Conservation (phyloP, 2,888 invertebrate species). For the Drosophila melanosoma region DNA sequence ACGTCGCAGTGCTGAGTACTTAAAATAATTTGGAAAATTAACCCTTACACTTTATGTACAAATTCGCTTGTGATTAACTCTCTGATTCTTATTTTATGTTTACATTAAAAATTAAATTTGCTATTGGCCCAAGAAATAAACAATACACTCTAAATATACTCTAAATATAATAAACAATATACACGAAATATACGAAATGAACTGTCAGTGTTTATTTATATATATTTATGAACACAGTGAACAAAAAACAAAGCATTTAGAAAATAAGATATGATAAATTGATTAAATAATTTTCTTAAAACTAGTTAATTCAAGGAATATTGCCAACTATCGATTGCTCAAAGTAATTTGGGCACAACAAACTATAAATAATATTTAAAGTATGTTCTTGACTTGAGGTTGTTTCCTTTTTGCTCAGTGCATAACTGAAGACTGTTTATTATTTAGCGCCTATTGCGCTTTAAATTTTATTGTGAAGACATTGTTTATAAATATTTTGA, state of each 20-base stretch:
- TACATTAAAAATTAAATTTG: not conserved
- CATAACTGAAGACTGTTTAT: not conserved
- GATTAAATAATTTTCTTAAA: not conserved
- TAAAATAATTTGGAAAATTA: not conserved
- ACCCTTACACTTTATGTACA: not conserved
- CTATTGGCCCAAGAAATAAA: not conserved
- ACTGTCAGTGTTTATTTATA: constrained; percentile 21
- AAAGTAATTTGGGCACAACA: too few species aligned
- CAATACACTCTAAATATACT: not conserved
- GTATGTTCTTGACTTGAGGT: not conserved
- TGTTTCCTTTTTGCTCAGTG: not conserved
- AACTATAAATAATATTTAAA: not conserved
- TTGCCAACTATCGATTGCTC: not conserved
- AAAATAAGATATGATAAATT: not conserved
- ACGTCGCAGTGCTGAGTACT: not conserved
- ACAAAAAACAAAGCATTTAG: not conserved
- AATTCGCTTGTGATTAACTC: not conserved
- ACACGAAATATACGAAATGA: constrained; percentile 57
- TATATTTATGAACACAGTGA: not conserved
- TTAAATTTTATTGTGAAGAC: constrained; percentile 36
- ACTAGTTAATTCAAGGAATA: not conserved
- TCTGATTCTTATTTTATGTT: not conserved
- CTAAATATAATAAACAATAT: constrained; percentile 17
- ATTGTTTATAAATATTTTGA: constrained; percentile 56
- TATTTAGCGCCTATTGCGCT: constrained; percentile 9